phyloP scores from a whole-genome alignment of 2,113 vertebrate genomes.

The Anolis sagrei region DNA sequence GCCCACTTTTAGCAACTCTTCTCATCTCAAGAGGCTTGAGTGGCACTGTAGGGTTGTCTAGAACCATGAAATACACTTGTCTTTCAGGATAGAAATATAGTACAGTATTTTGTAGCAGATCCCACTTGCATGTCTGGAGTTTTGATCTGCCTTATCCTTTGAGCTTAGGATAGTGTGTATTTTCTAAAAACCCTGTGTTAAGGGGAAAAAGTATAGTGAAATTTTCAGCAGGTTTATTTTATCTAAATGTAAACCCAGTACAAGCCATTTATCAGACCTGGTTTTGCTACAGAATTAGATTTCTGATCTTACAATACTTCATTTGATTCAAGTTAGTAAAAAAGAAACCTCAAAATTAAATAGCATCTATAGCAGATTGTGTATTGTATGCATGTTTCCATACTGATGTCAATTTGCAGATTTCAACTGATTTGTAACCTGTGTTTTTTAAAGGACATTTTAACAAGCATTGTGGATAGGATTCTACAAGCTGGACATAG shows the following conservation, averaged over 20 bases:
- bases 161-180: background rate
- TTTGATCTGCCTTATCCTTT: background rate
- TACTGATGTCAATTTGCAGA: background rate
- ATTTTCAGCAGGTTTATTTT: background rate
- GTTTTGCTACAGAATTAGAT: background rate
- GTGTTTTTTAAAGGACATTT: slow-evolving; percentile 82
- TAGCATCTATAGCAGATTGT: background rate
- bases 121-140: background rate
- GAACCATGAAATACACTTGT: background rate
- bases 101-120: background rate
- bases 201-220: background rate
- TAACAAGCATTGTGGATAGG: slow-evolving; percentile 75
- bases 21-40: background rate
- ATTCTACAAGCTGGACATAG: slow-evolving; percentile 88
- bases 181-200: background rate
- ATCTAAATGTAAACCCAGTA: background rate
- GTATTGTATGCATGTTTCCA: background rate
- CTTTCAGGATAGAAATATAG: background rate
- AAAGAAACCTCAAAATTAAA: background rate
- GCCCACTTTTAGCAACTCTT: too few species aligned
- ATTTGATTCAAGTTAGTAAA: background rate
- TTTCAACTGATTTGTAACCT: slow-evolving; percentile 26
- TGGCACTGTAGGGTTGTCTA: background rate
- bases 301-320: too few species aligned
- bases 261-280: background rate